phyloP scores from a whole-genome alignment of 2,888 invertebrate genomes.

The Prosapia bicincta region DNA sequence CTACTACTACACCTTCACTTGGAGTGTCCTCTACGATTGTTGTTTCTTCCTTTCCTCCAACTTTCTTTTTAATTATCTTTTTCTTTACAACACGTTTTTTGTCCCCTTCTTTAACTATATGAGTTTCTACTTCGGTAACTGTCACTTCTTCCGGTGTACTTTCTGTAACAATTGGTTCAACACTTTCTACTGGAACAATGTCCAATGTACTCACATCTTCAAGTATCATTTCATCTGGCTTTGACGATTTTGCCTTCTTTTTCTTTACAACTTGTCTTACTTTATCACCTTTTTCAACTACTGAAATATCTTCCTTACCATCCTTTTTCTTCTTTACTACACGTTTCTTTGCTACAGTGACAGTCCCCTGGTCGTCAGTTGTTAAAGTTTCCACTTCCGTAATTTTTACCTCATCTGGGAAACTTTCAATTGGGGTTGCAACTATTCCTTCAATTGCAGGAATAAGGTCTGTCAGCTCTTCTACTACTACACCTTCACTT shows the following conservation, averaged over 20 bases:
- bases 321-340: constrained; percentile 35
- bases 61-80: constrained; percentile 38
- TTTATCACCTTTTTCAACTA: background rate
- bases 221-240: constrained; percentile 36
- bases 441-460: too few relatives aligned
- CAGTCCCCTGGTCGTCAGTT: too few relatives aligned
- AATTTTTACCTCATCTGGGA: too few relatives aligned
- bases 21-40: constrained; percentile 36
- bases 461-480: too few relatives aligned
- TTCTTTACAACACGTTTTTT: constrained; percentile 30
- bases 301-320: constrained; percentile 23
- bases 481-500: too few relatives aligned
- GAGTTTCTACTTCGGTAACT: constrained; percentile 24
- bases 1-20: constrained; percentile 40
- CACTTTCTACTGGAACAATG: constrained; percentile 9
- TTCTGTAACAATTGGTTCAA: constrained; percentile 12
- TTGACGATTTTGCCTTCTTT: constrained; percentile 4
- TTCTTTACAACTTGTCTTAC: background rate
- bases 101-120: constrained; percentile 21
- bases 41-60: constrained; percentile 36
- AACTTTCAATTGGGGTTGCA: too few relatives aligned
- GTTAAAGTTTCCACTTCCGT: too few relatives aligned
- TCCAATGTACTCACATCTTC: constrained; percentile 46
- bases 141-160: constrained; percentile 39
- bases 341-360: constrained; percentile 9